Percentiles rank a stretch among this genome's conserved stretches.
phyloP scores from a whole-genome alignment of 2,888 invertebrate genomes.

The Papilio demoleus region DNA sequence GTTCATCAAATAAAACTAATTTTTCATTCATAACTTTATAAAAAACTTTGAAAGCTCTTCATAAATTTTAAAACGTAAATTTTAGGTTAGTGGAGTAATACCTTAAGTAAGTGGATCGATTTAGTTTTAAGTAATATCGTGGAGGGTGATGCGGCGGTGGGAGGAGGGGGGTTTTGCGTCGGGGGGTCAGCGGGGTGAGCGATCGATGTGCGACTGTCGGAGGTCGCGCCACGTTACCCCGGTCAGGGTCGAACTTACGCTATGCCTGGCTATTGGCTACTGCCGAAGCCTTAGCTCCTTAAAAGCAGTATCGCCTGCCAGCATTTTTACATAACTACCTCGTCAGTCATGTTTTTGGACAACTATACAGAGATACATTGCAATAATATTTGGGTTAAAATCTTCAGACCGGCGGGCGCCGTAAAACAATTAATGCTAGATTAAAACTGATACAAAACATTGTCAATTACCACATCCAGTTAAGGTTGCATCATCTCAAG shows the following conservation, averaged over 20 bases:
- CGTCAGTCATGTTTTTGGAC: background rate
- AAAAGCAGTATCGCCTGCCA: background rate
- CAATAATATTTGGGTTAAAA: background rate
- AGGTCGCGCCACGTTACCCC: constrained; percentile 28
- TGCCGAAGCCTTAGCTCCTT: background rate
- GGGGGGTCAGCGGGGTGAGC: constrained; percentile 1
- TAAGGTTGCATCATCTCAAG: too few relatives aligned
- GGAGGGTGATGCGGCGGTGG: background rate
- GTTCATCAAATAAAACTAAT: too few relatives aligned
- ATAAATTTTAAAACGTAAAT: background rate
- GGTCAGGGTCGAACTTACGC: constrained; percentile 35
- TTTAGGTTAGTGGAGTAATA: background rate
- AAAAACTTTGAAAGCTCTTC: background rate
- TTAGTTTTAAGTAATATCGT: constrained; percentile 13
- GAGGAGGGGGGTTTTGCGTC: background rate
- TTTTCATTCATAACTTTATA: too few relatives aligned
- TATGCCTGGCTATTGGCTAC: constrained; percentile 7
- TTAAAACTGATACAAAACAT: too few relatives aligned
- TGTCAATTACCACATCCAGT: too few relatives aligned
- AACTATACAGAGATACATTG: background rate
- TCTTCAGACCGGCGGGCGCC: too few relatives aligned
- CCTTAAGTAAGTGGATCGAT: constrained; percentile 18
- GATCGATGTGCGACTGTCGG: constrained; percentile 33
- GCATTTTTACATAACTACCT: constrained; percentile 14
- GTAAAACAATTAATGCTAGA: too few relatives aligned